Evolutionary conservation across 2,797 vertebrate genomes (phyloP), one percentile per base, ranked within the genome.

Genomic region (Salarias fasciatus): DNA sequence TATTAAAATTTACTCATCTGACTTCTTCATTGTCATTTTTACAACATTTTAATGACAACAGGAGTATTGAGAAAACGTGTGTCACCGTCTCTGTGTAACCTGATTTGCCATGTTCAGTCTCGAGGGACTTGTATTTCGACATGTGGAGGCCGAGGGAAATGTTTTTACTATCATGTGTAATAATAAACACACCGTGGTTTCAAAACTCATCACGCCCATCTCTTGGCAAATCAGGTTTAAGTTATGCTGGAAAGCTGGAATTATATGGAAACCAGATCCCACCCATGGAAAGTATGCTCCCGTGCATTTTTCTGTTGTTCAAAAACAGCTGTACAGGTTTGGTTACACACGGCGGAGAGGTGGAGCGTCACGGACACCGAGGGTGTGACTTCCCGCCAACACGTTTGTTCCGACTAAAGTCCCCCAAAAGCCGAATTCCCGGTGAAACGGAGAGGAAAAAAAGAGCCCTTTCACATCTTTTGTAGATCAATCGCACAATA

Each of bases 271-370:
- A 86, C 69, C 45, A 14, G 36, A 61, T 79, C 46, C 73, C 70
- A 50, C 84, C 88, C 86, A 73, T 31, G 72, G 70, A 83, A 90
- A 86, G 36, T 79, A 90, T 90, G 81, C 63, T 44, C 54, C 0
- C 2, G 7, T n/a, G 12, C 38, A n/a, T 29, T 11, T 30, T 66
- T 57, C 8, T 55, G 58, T 64, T 55, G 14, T 29, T 63, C 61
- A 66, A 67, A n/a, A 84, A 82, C 80, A 79, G 68, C 83, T 67
- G 57, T 8, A 9, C 4, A 8, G 18, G 33, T 70, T 35, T 60
- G 60, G 61, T 36, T 30, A n/a, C 40, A 36, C 15, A 36, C n/a
- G 48, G 31, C 35, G 13, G 40, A 43, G 71, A 63, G 50, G 54
- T 4, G 33, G 6, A 49, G 68, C 64, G 33, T 48, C 15, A 44